Percentiles rank a stretch among this genome's conserved stretches.
Evolutionary conservation across 2,113 vertebrate genomes (phyloP).

Genomic region (Catharus fuscescens): DNA sequence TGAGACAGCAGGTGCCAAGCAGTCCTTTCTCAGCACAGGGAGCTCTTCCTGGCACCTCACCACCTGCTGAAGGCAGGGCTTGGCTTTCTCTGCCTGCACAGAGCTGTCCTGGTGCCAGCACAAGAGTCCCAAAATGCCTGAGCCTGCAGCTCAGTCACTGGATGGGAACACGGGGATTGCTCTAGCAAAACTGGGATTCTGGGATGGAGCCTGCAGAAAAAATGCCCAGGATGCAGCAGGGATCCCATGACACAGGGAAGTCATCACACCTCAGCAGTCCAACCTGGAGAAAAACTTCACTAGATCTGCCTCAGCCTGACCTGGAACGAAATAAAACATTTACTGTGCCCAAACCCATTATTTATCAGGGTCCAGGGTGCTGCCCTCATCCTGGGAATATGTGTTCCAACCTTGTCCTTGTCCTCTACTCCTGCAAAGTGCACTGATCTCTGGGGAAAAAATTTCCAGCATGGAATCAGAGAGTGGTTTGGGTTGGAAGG

Average conservation of each 20-base stretch:
- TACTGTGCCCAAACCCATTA: neutral
- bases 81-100: neutral
- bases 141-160: neutral
- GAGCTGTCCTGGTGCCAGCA: neutral
- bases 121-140: neutral
- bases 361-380: neutral
- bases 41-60: neutral
- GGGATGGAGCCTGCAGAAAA: rapidly evolving
- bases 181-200: neutral
- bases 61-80: neutral
- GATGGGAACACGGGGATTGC: neutral
- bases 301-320: neutral
- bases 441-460: neutral
- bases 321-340: neutral
- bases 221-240: neutral
- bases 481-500: neutral
- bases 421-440: neutral
- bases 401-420: neutral
- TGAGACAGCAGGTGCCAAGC: neutral
- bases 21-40: neutral
- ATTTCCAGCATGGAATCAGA: neutral
- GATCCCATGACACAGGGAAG: neutral
- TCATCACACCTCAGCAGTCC: neutral
- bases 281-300: neutral
- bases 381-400: neutral